Base-by-base conservation (phyloP, 1,140 invertebrate genomes). In the Hesperophylax magnus region DNA sequence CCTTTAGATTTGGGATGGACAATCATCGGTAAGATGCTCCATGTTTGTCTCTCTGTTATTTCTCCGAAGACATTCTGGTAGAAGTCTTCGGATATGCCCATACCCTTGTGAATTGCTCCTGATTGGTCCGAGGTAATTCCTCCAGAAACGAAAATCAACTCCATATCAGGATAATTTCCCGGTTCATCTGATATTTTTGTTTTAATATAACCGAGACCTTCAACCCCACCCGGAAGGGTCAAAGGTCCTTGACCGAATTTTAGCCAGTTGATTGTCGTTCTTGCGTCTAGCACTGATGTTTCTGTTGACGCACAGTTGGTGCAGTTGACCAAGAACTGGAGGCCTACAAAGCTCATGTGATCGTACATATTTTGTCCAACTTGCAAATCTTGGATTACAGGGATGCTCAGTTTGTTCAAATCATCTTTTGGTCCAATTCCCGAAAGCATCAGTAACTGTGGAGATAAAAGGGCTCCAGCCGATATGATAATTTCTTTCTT, bases 1-100 rank as follows among this genome's bases (percentile, higher is more conserved):
- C 96, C 96, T 75, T 92, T 89, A 0, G 94, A 95, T 86, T 93
- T 92, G 0, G 96, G 96, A 86, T 94, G 91, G 31, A 96, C 89
- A 0, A 96, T 86, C 80, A 84, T 81, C 14, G 80, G 82, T 27
- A 82, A 75, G n/a, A 81, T 77, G 39, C 71, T 76, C 77, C 93
- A 94, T 1, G 47, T 67, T 85, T 88, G 88, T 72, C 87, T 87
- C 0, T 89, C 85, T 47, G 86, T 90, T n/a, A 89, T 89, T 8
- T 89, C 84, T 20, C 89, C 88, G 67, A 90, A 93, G 18, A 93
- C 89, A 0, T 86, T 84, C 65, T 93, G 85, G 84, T 93, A 94
- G 20, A 93, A 81, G 9, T 90, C 88, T 6, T 93, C 89, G 14
- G 86, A 87, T 17, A 94, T 87, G 81, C 92, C 91, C 39, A 93